Evolutionary conservation across 2,113 vertebrate species (phyloP), one percentile per base, ranked within the genome.

Genomic region (Sitta europaea): DNA sequence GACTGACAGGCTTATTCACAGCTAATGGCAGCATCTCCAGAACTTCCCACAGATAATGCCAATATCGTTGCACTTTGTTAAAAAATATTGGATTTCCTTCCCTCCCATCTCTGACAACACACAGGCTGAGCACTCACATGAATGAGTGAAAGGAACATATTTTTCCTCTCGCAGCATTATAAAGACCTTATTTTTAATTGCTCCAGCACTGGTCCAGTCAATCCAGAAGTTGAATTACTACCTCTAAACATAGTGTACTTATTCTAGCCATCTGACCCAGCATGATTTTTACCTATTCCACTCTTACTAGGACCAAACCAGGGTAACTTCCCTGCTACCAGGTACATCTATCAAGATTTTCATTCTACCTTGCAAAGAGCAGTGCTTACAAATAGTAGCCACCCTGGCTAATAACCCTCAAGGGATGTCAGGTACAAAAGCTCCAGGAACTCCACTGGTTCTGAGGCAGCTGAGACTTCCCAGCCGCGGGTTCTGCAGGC

Each of bases 41-140:
- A 92, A 71, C 86, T 91, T 80, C 79, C 83, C 79, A 73, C 75
- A 75, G 78, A 84, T 86, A 92, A 93, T 81, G 72, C 48, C 80
- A 71, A 67, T 36, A 55, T 22, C 81, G 28, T 6, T 88, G 43
- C 33, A 36, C 24, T 59, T 42, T 10, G 20, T 57, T 58, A n/a
- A 65, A 35, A 22, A 81, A 55, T 12, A 57, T 19, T 51, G 62
- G 15, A 67, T 88, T 59, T 38, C 42, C 33, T 17, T 15, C 12
- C 14, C 51, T 29, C 62, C 43, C n/a, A 19, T 29, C 55, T 36
- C 42, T 62, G 51, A 70, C 65, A 95, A 38, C 50, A 40, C 62
- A 38, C 33, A 73, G 27, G 16, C 82, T 77, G 68, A 80, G 55
- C 7, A 11, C 57, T 51, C 61, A 14, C 5, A 43, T 38, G 71